Evolutionary conservation across 2,797 vertebrate species (phyloP), one percentile per base, ranked within the genome.

Genomic region (Arremon aurantiirostris): DNA sequence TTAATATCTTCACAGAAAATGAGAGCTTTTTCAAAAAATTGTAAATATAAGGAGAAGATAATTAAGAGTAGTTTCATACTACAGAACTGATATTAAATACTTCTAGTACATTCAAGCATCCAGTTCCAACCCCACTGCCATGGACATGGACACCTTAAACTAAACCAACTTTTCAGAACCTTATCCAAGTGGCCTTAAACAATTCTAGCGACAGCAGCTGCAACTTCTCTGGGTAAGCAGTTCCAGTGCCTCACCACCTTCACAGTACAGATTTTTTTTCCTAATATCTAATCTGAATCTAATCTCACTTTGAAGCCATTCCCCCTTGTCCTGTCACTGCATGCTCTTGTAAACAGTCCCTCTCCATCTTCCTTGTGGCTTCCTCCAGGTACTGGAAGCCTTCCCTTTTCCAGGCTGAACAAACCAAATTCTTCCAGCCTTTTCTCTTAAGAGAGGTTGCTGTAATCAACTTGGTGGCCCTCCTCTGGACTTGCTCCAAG

Each of bases 121-220:
- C 32, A 41, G 12, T 53, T 71, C 15, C 46, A 65, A 24, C 1
- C 6, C 22, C 34, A 35, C 8, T 65, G 19, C 13, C 34, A 53
- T 4, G 12, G 9, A 41, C 15, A 41, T 17, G 34, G 39, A 46
- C 14, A 34, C 10, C 13, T 52, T 59, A n/a, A 30, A 64, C 18
- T 39, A 37, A 53, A 63, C 11, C 59, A 52, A 18, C 6, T 46
- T 44, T 61, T 52, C 71, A 46, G 50, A 77, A 39, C 18, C 19
- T 69, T 20, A 26, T 52, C 22, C 22, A 65, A 64, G 15, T 10
- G 65, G 3, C 14, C 10, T 52, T 41, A 46, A 71, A 65, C 26
- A 71, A 35, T 39, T 71, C 6, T 28, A 57, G n/a, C 24, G 24
- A 52, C 0, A 0, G 22, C 17, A 71, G 14, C 7, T 5, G 2